A percentile compares a stretch with the other conserved stretches of the same genome.
Evolutionary conservation across 2,797 vertebrate genomes (phyloP).

Genomic region (Champsocephalus gunnari): DNA sequence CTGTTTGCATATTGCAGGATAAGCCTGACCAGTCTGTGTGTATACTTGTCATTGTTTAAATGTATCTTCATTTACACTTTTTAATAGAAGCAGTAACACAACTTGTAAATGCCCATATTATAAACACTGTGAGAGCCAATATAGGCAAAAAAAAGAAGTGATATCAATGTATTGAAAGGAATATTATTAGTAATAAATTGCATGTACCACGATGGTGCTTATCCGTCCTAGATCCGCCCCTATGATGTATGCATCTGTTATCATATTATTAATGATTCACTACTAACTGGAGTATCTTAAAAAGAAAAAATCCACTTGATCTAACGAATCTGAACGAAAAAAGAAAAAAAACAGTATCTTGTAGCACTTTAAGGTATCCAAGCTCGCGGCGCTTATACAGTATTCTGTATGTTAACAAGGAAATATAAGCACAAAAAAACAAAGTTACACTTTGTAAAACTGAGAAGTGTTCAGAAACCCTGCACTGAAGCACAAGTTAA

Average conservation of each 20-base stretch:
- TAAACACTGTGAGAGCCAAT: slow-evolving; percentile 40
- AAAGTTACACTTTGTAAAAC: neutral
- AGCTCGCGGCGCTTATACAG: neutral
- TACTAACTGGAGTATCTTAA: neutral
- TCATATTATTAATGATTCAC: slow-evolving; percentile 1
- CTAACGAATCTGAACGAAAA: neutral
- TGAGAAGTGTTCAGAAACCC: slow-evolving; percentile 5
- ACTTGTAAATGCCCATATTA: slow-evolving; percentile 15
- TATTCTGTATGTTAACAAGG: neutral
- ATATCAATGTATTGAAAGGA: slow-evolving; percentile 35
- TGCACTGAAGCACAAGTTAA: slow-evolving; percentile 26
- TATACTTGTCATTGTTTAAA: slow-evolving; percentile 22
- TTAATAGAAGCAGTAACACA: slow-evolving; percentile 9
- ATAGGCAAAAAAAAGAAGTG: slow-evolving; percentile 26
- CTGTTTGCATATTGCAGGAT: slow-evolving; percentile 27
- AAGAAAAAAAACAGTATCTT: slow-evolving; percentile 6
- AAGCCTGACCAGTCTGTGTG: slow-evolving; percentile 24
- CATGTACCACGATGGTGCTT: slow-evolving; percentile 15
- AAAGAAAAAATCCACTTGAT: slow-evolving; percentile 7
- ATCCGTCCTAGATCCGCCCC: slow-evolving; percentile 14
- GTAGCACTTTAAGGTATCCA: neutral
- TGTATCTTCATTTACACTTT: slow-evolving; percentile 1
- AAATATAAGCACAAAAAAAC: neutral
- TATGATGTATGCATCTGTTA: neutral
- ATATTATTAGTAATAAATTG: slow-evolving; percentile 24